These are phyloP conservation scores for Iguana delicatissima DNA, from an alignment of 2,797 vertebrate species.

Conservation along the genomic window DNA sequence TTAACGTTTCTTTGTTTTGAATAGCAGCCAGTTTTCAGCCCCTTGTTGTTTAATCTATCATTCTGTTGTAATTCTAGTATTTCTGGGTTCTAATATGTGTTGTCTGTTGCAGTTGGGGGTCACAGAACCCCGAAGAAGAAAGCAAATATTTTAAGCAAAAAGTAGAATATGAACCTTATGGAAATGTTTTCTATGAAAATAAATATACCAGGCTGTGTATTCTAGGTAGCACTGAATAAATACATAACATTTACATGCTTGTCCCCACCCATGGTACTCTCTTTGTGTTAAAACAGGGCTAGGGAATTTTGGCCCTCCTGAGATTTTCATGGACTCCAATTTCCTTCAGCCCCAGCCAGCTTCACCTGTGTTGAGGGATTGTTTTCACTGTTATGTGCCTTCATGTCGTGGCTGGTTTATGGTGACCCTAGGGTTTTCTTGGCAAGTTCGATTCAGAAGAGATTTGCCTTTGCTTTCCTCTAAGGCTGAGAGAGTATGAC, in stretches of 20 bases:
- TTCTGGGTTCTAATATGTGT: neutral
- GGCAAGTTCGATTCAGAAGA: no score
- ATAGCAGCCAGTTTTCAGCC: neutral
- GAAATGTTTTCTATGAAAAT: neutral
- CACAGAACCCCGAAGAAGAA: neutral
- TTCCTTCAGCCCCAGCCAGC: neutral
- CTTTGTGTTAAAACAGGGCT: no score
- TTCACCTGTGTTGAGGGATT: neutral
- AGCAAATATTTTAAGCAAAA: neutral
- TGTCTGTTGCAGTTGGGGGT: neutral
- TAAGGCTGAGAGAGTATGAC: no score
- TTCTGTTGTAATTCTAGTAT: neutral
- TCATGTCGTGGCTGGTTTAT: no score
- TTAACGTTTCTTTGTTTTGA: neutral
- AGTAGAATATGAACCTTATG: neutral
- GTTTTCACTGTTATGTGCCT: no score
- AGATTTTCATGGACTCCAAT: conserved; percentile 4
- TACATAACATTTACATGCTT: neutral
- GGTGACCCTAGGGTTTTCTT: no score
- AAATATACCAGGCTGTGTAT: no score
- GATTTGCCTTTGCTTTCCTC: no score
- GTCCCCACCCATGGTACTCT: neutral
- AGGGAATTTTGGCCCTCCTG: neutral
- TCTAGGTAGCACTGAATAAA: neutral
- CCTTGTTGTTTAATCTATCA: neutral